Conservation (phyloP, 2,113 vertebrate species). For the Mastomys natalensis region DNA sequence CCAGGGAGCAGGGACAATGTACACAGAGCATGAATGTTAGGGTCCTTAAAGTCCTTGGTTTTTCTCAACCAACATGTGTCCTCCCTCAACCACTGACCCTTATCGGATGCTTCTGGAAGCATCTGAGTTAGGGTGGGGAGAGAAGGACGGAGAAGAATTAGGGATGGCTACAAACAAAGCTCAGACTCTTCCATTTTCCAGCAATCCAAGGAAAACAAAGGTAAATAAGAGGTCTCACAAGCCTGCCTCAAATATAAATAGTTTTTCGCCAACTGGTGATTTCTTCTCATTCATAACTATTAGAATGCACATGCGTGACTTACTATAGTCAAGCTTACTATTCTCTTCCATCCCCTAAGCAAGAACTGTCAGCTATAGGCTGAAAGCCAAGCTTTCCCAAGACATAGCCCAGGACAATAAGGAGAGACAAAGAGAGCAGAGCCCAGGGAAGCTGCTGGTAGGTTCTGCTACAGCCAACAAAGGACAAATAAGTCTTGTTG, state of each 20-base stretch:
- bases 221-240: conserved; percentile 37
- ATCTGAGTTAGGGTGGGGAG: neutral
- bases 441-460: neutral
- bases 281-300: conserved; percentile 27
- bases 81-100: neutral
- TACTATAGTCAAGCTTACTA: conserved; percentile 29
- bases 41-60: neutral
- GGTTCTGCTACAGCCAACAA: neutral
- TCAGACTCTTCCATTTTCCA: conserved; percentile 37
- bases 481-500: neutral
- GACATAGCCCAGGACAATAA: neutral
- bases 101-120: neutral
- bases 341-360: conserved; percentile 45
- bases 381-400: conserved; percentile 51
- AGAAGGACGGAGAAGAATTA: neutral
- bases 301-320: neutral
- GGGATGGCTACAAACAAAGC: conserved; percentile 51
- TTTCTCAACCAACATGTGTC: neutral
- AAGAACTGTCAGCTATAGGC: conserved; percentile 49
- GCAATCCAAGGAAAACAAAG: conserved; percentile 54
- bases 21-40: neutral
- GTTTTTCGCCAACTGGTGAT: conserved; percentile 16
- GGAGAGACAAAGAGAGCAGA: neutral
- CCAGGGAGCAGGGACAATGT: neutral
- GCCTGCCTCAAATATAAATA: conserved; percentile 47